Evolutionary conservation across 2,888 invertebrate genomes (phyloP).

Genomic region (Cryptops parisi): DNA sequence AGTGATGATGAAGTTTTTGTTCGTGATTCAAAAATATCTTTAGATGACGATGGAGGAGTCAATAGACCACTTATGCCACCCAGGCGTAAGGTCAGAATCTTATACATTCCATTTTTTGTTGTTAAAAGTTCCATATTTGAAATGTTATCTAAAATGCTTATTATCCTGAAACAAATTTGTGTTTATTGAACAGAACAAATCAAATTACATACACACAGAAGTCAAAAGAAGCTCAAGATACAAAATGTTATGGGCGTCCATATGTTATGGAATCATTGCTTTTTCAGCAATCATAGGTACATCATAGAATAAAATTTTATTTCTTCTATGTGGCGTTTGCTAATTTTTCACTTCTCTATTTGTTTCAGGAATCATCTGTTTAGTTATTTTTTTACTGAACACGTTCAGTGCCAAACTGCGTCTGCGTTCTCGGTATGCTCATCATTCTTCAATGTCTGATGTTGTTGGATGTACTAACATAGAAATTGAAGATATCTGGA

Average conservation of each 20-base stretch:
- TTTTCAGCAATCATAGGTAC: constrained; percentile 43
- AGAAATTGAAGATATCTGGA: constrained; percentile 48
- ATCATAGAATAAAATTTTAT: constrained; percentile 14
- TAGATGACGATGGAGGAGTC: constrained; percentile 41
- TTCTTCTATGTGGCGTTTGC: constrained; percentile 22
- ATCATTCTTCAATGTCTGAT: constrained; percentile 23
- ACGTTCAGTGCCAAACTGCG: constrained; percentile 49
- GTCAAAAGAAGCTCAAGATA: constrained; percentile 41
- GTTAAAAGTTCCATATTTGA: no score
- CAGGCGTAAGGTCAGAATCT: neutral
- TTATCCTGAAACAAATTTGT: no score
- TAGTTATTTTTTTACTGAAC: constrained; percentile 48
- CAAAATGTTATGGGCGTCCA: constrained; percentile 46
- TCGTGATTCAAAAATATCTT: constrained; percentile 42
- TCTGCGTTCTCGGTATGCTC: constrained; percentile 45
- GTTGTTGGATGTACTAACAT: constrained; percentile 46
- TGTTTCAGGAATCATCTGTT: constrained; percentile 41
- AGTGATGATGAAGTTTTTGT: constrained; percentile 63
- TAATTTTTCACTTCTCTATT: constrained; percentile 2
- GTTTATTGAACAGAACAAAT: constrained; percentile 21
- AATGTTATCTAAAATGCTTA: no score
- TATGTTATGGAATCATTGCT: constrained; percentile 48
- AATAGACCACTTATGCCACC: neutral
- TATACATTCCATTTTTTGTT: no score
- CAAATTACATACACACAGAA: constrained; percentile 34